phyloP scores from a whole-genome alignment of 1,140 invertebrate genomes.

The Notospermus geniculatus region DNA sequence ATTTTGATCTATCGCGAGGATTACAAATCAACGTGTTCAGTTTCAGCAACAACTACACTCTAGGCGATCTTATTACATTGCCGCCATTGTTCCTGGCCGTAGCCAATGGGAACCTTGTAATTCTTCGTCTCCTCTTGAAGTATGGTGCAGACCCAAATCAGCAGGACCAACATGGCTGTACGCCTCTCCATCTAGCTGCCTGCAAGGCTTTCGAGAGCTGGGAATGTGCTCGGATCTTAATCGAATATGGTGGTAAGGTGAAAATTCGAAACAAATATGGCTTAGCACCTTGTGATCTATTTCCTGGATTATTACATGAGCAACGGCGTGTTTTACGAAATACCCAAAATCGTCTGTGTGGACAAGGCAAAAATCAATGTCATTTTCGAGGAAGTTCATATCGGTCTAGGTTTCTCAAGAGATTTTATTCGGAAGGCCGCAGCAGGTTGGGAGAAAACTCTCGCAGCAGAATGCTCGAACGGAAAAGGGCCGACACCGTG shows the following conservation, averaged over 20 bases:
- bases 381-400: not conserved
- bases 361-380: not conserved
- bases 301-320: slow-evolving; percentile 54
- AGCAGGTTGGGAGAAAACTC: not conserved
- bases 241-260: slow-evolving; percentile 60
- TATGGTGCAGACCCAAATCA: slow-evolving; percentile 60
- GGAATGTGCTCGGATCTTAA: slow-evolving; percentile 59
- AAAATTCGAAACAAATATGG: slow-evolving; percentile 54
- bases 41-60: slow-evolving; percentile 52
- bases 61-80: slow-evolving; percentile 58
- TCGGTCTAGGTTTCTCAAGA: not conserved
- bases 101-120: slow-evolving; percentile 57
- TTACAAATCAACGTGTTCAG: slow-evolving; percentile 15
- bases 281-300: slow-evolving; percentile 47
- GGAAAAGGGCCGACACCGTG: not conserved
- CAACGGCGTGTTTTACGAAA: slow-evolving; percentile 35
- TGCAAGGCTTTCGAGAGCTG: slow-evolving; percentile 58
- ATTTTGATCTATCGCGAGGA: slow-evolving; percentile 5
- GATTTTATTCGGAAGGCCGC: slow-evolving; percentile 1
- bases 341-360: slow-evolving; percentile 2
- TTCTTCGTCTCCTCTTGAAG: slow-evolving; percentile 60
- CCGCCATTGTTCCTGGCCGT: slow-evolving; percentile 62
- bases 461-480: not conserved
- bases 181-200: slow-evolving; percentile 61
- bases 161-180: slow-evolving; percentile 59